phyloP scores from a whole-genome alignment of 1,140 invertebrate species.

The Drosophila athabasca region DNA sequence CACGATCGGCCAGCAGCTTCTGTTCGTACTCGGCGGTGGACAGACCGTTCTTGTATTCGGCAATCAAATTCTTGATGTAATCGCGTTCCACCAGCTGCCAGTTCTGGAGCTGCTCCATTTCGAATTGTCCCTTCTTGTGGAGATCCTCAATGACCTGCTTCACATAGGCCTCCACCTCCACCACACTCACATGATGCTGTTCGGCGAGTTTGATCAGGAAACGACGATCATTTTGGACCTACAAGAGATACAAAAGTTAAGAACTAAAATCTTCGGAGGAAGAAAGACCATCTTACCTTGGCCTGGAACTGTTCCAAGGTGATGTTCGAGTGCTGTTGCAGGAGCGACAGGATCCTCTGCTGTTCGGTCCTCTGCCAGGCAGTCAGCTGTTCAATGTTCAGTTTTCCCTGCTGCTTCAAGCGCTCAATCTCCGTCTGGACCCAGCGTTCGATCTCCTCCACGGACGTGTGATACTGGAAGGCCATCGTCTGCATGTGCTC shows the following conservation, averaged over 20 bases:
- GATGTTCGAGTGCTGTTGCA: constrained; percentile 71
- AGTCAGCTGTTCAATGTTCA: constrained; percentile 74
- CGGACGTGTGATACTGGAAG: constrained; percentile 78
- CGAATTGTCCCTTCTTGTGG: constrained; percentile 70
- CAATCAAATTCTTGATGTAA: constrained; percentile 70
- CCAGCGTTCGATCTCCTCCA: constrained; percentile 80
- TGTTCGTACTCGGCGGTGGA: constrained; percentile 71
- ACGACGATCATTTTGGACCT: constrained; percentile 69
- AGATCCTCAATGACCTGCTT: constrained; percentile 74
- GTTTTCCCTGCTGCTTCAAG: constrained; percentile 69
- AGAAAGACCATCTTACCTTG: constrained; percentile 41
- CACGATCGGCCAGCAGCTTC: constrained; percentile 63
- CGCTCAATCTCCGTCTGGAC: constrained; percentile 69
- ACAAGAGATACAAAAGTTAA: not conserved
- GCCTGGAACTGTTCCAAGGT: constrained; percentile 73
- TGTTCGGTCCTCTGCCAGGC: constrained; percentile 76
- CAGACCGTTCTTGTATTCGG: constrained; percentile 64
- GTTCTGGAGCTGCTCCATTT: constrained; percentile 68
- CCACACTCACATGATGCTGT: constrained; percentile 74
- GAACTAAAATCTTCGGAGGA: too few species aligned
- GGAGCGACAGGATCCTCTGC: constrained; percentile 63
- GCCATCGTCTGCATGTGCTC: constrained; percentile 82
- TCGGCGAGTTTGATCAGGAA: constrained; percentile 70
- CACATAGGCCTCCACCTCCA: constrained; percentile 71
- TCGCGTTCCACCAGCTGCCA: constrained; percentile 78